Evolutionary conservation across 2,113 vertebrate genomes (phyloP), one percentile per base, ranked within the genome.

Genomic region (Gallinago media): DNA sequence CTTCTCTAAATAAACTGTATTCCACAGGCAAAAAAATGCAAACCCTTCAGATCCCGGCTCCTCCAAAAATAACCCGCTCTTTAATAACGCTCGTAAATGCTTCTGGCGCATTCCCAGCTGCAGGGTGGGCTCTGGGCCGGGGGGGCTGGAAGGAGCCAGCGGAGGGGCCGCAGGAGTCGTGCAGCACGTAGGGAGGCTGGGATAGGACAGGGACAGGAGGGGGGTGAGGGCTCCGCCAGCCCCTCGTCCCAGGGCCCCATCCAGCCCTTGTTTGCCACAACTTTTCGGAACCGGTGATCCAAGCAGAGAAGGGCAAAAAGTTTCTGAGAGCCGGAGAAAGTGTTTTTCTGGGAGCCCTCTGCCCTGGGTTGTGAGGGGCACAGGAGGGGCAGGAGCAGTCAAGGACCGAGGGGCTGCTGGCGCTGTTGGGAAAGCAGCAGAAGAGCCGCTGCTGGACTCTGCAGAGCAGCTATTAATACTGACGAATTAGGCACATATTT

Each of bases 51-150:
- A 95, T 94, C 87, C 66, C 1, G 8, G 56, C 80, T 93, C 80
- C 44, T 96, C 96, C 84, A 91, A 94, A 96, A 97, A 95, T 96
- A 96, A 91, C 95, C 44, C 44, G 3, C 1, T 20, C 89, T 89
- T 93, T 89, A 95, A 81, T 94, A 92, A 89, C 2, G 3, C 85
- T 94, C 36, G 2, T 95, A 96, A 96, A 92, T 86, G 91, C 78
- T 95, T 94, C 77, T 93, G 94, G 91, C 26, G 6, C 85, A 93
- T 97, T 97, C 94, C 94, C 96, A 96, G 94, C 95, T 97, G 95
- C 90, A 94, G 95, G 92, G 90, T 81, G 92, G 95, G 88, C 89
- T 87, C 44, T 0, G 3, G 44, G 49, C 1, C 0, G 9, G 74
- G 66, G 27, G 40, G 40, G 52, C 10, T 89, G 84, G 63, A 95